These are phyloP conservation scores for Callipepla californica DNA, from an alignment of 2,113 vertebrate species.

Conservation along the genomic window DNA sequence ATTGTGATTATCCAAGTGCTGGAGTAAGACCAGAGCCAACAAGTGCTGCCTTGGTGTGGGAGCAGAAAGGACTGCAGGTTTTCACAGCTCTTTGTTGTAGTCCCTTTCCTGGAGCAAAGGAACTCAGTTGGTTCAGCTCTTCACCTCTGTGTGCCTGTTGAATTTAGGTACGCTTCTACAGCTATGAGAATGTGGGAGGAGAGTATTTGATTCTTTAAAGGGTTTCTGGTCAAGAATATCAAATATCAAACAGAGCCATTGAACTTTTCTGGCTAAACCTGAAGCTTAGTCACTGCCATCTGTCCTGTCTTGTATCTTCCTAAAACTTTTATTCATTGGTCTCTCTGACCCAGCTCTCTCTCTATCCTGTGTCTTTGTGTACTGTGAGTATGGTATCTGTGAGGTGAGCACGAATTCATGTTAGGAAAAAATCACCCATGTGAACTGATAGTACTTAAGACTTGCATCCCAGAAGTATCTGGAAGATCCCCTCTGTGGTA, in stretches of 20 bases:
- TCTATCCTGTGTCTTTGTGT: neutral
- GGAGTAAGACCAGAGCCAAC: neutral
- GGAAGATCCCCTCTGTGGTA: neutral
- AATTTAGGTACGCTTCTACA: neutral
- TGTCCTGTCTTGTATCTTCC: neutral
- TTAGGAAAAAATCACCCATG: neutral
- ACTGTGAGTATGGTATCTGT: neutral
- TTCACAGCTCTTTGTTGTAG: neutral
- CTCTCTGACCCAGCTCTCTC: neutral
- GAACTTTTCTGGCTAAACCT: neutral
- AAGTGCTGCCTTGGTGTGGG: neutral
- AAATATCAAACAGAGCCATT: neutral
- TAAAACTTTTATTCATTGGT: neutral
- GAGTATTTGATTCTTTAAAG: neutral
- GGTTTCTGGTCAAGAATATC: neutral
- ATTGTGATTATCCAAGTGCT: neutral
- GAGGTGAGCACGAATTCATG: neutral
- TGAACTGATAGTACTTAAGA: neutral
- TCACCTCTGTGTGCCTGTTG: neutral
- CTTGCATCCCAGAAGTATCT: neutral
- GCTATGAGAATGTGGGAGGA: neutral
- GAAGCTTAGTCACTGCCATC: neutral
- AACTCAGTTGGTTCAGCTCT: neutral
- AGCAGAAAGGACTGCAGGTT: neutral
- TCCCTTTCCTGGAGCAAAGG: neutral